Conservation (phyloP, 1,140 invertebrate species). For the Choristoneura fumiferana region DNA sequence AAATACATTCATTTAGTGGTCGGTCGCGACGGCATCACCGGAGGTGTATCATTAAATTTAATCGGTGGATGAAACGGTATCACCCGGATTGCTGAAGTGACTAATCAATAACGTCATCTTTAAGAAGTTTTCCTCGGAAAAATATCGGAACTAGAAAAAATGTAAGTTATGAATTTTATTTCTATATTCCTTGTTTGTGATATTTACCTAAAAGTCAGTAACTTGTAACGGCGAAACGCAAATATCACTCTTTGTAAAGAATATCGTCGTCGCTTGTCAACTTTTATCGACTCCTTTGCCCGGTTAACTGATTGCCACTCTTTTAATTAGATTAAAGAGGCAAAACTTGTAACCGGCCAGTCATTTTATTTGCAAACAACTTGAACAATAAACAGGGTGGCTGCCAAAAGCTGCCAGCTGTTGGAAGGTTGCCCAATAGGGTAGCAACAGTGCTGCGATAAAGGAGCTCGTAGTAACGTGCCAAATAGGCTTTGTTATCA, state of each 20-base stretch:
- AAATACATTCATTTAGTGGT: constrained; percentile 65
- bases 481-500: not conserved
- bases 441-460: not conserved
- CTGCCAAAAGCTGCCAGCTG: constrained; percentile 13
- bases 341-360: no score
- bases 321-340: no score
- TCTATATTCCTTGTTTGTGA: no score
- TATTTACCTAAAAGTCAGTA: no score
- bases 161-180: not conserved
- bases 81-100: not conserved
- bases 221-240: no score
- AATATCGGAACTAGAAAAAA: not conserved
- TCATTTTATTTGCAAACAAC: constrained; percentile 14
- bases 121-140: constrained; percentile 1
- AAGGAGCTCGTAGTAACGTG: not conserved
- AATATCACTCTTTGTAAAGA: no score
- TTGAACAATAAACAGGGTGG: constrained; percentile 9
- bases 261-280: no score
- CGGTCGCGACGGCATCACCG: constrained; percentile 39
- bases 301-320: no score
- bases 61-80: not conserved
- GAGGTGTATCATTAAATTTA: not conserved
- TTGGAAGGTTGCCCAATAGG: constrained; percentile 3
- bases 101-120: constrained; percentile 10
- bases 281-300: no score